Evolutionary conservation across 2,113 vertebrate species (phyloP).

Genomic region (Castor canadensis): DNA sequence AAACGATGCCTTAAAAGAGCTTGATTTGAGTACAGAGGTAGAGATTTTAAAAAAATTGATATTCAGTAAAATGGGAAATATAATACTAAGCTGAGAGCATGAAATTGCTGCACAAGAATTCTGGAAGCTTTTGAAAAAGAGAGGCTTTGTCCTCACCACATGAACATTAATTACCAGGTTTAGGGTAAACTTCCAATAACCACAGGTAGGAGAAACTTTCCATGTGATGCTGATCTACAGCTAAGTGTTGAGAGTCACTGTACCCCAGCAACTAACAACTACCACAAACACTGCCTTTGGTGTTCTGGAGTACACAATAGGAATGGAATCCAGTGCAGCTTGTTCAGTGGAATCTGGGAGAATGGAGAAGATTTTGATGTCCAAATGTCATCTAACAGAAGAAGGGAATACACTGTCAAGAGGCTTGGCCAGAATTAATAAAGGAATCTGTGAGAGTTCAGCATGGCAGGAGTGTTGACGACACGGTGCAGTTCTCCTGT

Average conservation of each 20-base stretch:
- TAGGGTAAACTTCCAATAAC: neutral
- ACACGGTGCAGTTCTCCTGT: accelerated
- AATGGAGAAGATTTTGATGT: neutral
- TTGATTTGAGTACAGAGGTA: neutral
- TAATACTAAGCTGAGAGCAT: neutral
- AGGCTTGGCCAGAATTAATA: neutral
- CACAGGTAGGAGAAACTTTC: neutral
- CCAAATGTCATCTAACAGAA: neutral
- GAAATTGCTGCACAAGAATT: neutral
- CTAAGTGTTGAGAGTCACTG: neutral
- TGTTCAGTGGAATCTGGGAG: neutral
- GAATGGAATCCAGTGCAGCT: no score
- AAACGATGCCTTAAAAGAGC: neutral
- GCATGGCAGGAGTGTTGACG: accelerated
- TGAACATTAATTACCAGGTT: neutral
- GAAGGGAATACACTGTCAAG: neutral
- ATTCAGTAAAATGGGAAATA: neutral
- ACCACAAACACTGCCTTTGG: neutral
- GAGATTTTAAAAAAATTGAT: neutral
- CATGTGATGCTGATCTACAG: neutral
- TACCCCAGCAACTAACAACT: neutral
- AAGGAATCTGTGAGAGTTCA: neutral
- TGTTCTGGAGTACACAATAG: neutral
- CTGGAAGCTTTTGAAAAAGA: neutral
- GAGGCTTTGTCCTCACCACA: neutral